Percentiles rank a stretch among this genome's conserved stretches.
Conservation (phyloP, 2,113 vertebrate genomes). For the Coturnix japonica region DNA sequence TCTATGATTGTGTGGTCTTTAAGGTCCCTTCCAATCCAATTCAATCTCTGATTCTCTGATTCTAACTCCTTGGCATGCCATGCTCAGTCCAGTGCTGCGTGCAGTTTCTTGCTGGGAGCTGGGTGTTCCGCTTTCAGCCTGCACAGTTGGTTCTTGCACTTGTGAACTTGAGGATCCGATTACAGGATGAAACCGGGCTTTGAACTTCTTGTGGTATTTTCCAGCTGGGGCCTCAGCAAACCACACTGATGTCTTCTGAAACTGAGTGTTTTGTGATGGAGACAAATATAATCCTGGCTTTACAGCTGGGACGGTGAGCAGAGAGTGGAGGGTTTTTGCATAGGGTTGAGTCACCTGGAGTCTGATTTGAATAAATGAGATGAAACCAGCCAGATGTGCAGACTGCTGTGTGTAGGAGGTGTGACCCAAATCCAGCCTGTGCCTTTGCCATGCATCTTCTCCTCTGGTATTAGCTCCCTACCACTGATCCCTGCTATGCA, state of each 20-base stretch:
- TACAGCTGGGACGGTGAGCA: neutral
- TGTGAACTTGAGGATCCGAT: conserved; percentile 50
- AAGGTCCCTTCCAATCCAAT: too few relatives aligned
- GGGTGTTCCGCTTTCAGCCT: neutral
- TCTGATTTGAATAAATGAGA: neutral
- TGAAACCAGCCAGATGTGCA: neutral
- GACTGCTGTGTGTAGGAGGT: neutral
- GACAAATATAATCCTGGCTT: neutral
- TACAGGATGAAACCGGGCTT: conserved; percentile 50
- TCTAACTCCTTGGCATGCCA: accelerated
- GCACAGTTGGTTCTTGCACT: conserved; percentile 58
- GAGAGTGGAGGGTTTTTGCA: neutral
- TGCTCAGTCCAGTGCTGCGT: accelerated
- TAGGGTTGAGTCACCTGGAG: neutral
- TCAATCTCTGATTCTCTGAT: too few relatives aligned
- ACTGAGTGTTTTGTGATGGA: neutral
- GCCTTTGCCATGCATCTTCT: neutral
- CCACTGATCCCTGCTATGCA: accelerated
- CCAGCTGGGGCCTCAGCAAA: conserved; percentile 46
- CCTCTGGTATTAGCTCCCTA: neutral
- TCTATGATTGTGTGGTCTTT: too few relatives aligned
- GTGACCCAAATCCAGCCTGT: neutral
- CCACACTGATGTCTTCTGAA: neutral
- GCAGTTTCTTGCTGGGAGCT: neutral
- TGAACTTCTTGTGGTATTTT: conserved; percentile 65